Conservation (phyloP, 1,140 invertebrate species). For the Drosophila athabasca region DNA sequence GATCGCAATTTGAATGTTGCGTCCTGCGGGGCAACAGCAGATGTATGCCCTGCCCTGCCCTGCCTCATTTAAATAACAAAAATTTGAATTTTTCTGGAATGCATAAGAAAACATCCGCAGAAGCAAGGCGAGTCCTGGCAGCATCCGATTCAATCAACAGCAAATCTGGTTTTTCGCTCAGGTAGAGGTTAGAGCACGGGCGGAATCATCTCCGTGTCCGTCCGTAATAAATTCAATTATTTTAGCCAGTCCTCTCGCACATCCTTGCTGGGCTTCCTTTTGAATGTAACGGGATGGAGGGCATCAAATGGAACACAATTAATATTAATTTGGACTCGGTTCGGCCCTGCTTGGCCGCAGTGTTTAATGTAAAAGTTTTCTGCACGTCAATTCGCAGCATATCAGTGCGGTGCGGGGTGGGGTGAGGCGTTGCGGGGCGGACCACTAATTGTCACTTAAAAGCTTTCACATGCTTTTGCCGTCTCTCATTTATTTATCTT, state of each 20-base stretch:
- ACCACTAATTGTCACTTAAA: constrained; percentile 78
- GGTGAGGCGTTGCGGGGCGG: neutral
- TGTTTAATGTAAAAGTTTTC: constrained; percentile 68
- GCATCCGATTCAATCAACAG: constrained; percentile 27
- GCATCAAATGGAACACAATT: constrained; percentile 66
- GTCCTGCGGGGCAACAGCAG: constrained; percentile 7
- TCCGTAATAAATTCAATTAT: constrained; percentile 75
- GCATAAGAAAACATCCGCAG: constrained; percentile 27
- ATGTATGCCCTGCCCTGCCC: neutral
- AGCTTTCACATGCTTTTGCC: constrained; percentile 69
- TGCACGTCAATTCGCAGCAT: constrained; percentile 42
- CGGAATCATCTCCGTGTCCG: constrained; percentile 31
- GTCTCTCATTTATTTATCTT: constrained; percentile 38
- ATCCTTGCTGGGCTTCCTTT: constrained; percentile 4
- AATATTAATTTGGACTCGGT: constrained; percentile 64
- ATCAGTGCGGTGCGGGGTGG: constrained; percentile 1
- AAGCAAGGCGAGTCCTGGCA: constrained; percentile 3
- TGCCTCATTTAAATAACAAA: constrained; percentile 33
- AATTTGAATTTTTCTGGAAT: constrained; percentile 54
- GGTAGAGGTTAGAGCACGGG: constrained; percentile 59
- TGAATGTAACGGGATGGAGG: constrained; percentile 10
- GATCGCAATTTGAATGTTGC: constrained; percentile 64
- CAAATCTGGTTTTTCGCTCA: constrained; percentile 64
- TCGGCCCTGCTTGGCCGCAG: constrained; percentile 16
- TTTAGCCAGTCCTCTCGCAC: constrained; percentile 11